These are phyloP conservation scores for Gnathonemus echidnorhynchus DNA, from an alignment of 2,113 vertebrate species.

Conservation along the genomic window DNA sequence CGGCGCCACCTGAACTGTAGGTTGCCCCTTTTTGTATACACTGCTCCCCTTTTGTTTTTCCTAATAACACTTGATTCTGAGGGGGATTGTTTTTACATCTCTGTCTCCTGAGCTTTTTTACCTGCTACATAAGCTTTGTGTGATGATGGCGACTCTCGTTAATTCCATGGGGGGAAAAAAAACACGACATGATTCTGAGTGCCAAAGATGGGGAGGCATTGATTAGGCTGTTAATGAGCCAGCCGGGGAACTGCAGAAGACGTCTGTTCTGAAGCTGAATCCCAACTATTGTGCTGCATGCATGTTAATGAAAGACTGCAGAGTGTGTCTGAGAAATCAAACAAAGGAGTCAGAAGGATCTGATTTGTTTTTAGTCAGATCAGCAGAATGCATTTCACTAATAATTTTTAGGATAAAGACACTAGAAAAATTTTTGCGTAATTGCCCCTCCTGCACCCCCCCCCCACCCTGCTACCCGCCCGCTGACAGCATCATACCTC, in stretches of 20 bases:
- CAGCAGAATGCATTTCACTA: neutral
- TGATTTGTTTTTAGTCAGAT: neutral
- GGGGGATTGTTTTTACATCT: neutral
- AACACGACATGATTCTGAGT: neutral
- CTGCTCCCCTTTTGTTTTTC: neutral
- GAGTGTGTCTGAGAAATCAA: neutral
- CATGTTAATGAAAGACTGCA: neutral
- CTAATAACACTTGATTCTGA: neutral
- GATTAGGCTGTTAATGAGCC: neutral
- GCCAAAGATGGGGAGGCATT: neutral
- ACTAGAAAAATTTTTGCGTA: neutral
- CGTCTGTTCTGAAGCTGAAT: neutral
- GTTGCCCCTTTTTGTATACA: neutral
- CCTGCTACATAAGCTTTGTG: neutral
- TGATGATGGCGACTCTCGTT: neutral
- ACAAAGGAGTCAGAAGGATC: neutral
- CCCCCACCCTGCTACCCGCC: neutral
- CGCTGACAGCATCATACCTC: conserved; percentile 65
- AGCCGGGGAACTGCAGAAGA: neutral
- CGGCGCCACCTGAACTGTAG: neutral
- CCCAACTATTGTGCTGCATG: neutral
- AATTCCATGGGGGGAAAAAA: neutral
- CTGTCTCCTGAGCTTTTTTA: neutral
- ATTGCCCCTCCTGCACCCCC: neutral
- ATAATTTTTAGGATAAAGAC: neutral